phyloP scores from a whole-genome alignment of 2,797 vertebrate species.

The Anas flavirostris region DNA sequence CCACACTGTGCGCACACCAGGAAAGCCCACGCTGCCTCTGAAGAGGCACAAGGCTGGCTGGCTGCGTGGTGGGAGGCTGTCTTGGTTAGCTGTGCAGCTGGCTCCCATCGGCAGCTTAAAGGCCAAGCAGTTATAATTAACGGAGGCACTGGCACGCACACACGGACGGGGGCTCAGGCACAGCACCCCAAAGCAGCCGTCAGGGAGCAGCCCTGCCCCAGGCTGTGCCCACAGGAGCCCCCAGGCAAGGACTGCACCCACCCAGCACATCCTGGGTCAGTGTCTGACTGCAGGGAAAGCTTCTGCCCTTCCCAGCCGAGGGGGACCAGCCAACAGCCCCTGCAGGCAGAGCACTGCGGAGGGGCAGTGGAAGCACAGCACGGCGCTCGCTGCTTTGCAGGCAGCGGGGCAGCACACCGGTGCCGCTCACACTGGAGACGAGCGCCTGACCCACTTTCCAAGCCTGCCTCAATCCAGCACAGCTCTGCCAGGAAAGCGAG shows the following conservation, averaged over 20 bases:
- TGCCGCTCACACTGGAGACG: background rate
- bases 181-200: too few relatives aligned
- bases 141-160: background rate
- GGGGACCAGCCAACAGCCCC: too few relatives aligned
- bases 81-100: background rate
- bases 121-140: background rate
- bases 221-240: background rate
- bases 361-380: rapidly evolving
- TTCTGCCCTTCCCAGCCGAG: background rate
- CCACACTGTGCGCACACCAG: too few relatives aligned
- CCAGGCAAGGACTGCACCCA: rapidly evolving
- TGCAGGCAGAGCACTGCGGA: background rate
- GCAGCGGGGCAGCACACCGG: background rate
- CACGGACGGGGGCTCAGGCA: background rate
- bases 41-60: background rate
- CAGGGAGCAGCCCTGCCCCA: background rate
- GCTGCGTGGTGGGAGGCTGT: background rate
- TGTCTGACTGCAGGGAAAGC: background rate
- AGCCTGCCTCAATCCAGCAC: background rate
- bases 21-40: background rate
- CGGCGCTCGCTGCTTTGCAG: background rate
- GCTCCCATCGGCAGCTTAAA: background rate
- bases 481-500: background rate
- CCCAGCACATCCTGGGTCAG: background rate
- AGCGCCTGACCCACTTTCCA: background rate